Conservation (phyloP, 2,797 vertebrate species). For the Phrynocephalus vlangalii region DNA sequence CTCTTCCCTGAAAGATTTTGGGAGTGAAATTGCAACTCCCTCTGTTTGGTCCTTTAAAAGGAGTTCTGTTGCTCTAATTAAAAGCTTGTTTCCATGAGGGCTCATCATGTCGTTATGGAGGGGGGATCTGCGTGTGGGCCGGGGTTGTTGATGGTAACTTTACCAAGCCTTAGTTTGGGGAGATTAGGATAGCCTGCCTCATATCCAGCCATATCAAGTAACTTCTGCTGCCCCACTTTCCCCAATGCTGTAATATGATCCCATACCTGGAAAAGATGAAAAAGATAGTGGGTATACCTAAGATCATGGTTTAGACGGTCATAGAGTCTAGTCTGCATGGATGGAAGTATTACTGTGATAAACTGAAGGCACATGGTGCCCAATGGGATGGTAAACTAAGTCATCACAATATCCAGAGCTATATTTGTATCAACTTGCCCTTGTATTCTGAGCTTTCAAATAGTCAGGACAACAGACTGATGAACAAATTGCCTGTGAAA, state of each 20-base stretch:
- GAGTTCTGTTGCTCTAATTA: too few relatives aligned
- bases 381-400: not conserved
- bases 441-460: not conserved
- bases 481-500: constrained; percentile 60
- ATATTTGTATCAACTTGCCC: not conserved
- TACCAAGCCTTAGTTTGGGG: too few relatives aligned
- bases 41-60: too few relatives aligned
- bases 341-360: not conserved
- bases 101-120: too few relatives aligned
- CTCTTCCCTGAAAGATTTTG: too few relatives aligned
- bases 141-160: too few relatives aligned
- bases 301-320: not conserved
- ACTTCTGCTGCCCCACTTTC: not conserved
- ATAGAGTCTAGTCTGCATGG: not conserved
- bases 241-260: not conserved
- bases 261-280: not conserved
- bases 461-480: constrained; percentile 15
- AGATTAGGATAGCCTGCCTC: too few relatives aligned
- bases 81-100: too few relatives aligned
- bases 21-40: too few relatives aligned
- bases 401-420: accelerated
- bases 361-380: not conserved
- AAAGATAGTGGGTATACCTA: not conserved
- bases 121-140: too few relatives aligned
- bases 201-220: not conserved